Percentiles rank a stretch among this genome's conserved stretches.
phyloP scores from a whole-genome alignment of 2,888 invertebrate species.

The Cryptosula pallasiana region DNA sequence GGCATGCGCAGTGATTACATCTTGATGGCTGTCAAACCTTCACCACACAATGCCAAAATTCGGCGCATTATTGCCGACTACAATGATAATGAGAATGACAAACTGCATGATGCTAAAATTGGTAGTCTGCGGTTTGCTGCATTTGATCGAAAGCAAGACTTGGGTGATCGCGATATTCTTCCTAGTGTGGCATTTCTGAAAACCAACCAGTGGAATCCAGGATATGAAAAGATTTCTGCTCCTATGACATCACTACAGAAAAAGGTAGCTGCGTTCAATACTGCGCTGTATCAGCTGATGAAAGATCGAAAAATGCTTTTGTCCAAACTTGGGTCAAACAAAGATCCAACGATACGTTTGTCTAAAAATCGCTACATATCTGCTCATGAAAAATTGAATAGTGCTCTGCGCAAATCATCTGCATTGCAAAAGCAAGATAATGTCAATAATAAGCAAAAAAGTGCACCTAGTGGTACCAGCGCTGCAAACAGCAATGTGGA shows the following conservation, averaged over 20 bases:
- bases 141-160: not conserved
- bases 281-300: not conserved
- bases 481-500: too few relatives aligned
- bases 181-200: slow-evolving; percentile 3
- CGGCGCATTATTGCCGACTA: not conserved
- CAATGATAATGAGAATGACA: not conserved
- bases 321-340: not conserved
- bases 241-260: slow-evolving; percentile 1
- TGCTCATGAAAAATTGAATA: not conserved
- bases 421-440: too few relatives aligned
- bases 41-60: not conserved
- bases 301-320: not conserved
- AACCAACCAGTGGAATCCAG: slow-evolving; percentile 4
- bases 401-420: too few relatives aligned
- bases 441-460: too few relatives aligned
- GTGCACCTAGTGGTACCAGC: too few relatives aligned
- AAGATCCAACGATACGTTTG: not conserved
- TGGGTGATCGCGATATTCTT: not conserved
- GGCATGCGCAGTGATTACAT: not conserved
- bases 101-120: not conserved
- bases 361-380: not conserved
- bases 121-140: not conserved
- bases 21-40: not conserved
- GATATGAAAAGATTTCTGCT: not conserved
- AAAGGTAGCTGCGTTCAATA: not conserved